A percentile compares a stretch with the other conserved stretches of the same genome.
These are phyloP conservation scores for Eptatretus burgeri DNA, from an alignment of 2,113 vertebrate genomes.

Conservation along the genomic window DNA sequence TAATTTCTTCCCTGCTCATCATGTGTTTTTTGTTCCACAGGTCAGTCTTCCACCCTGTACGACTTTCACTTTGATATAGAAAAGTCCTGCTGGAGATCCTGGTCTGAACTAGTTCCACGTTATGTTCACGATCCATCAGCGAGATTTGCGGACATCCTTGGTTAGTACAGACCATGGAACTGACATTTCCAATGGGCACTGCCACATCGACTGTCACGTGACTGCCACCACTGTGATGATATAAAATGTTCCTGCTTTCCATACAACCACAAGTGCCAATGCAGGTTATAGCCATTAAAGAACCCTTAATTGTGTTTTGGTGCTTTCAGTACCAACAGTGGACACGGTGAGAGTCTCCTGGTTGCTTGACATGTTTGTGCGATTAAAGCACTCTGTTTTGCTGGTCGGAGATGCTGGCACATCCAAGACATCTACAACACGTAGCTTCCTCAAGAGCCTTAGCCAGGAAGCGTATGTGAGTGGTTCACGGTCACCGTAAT, in stretches of 20 bases:
- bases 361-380: conserved; percentile 57
- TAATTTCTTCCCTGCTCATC: no score
- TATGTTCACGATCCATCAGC: conserved; percentile 30
- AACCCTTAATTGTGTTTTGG: background rate
- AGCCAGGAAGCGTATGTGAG: conserved; percentile 27
- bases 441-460: conserved; percentile 45
- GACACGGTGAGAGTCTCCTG: conserved; percentile 52
- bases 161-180: no score
- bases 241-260: background rate
- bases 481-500: no score
- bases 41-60: conserved; percentile 42
- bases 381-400: conserved; percentile 39
- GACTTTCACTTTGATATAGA: conserved; percentile 57
- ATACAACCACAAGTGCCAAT: background rate
- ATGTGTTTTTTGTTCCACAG: no score
- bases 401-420: conserved; percentile 82
- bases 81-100: conserved; percentile 38
- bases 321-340: conserved; percentile 43
- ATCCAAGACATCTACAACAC: conserved; percentile 72
- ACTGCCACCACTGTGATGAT: no score
- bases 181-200: no score
- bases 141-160: conserved; percentile 58
- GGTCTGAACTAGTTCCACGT: conserved; percentile 37
- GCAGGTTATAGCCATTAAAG: background rate
- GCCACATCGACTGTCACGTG: no score